Evolutionary conservation across 2,113 vertebrate genomes (phyloP).

Genomic region (Tetrao urogallus): DNA sequence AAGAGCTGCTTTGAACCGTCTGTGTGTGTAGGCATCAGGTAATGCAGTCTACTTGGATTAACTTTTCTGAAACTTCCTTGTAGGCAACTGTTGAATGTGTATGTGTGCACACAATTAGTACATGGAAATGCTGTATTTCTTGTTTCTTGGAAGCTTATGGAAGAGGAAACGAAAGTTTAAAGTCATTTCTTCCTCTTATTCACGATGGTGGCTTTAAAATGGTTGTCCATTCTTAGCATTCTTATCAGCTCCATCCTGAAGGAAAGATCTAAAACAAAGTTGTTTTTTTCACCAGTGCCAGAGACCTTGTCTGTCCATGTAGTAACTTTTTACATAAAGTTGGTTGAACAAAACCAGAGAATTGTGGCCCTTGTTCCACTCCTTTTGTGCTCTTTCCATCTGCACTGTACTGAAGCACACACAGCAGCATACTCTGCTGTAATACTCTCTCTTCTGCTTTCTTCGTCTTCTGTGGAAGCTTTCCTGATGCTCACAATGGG

Average conservation of each 20-base stretch:
- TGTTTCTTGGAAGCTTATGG: not conserved
- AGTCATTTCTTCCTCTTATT: not conserved
- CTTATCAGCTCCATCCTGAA: not conserved
- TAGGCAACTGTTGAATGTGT: not conserved
- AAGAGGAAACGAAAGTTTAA: not conserved
- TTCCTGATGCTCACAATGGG: not conserved
- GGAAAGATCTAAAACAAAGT: not conserved
- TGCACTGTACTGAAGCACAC: not conserved
- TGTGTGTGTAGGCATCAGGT: not conserved
- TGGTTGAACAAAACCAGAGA: not conserved
- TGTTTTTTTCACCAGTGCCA: not conserved
- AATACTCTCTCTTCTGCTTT: not conserved
- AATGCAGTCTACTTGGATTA: not conserved
- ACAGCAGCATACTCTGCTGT: not conserved
- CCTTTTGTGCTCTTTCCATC: not conserved
- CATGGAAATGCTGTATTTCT: not conserved
- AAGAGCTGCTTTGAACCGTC: not conserved
- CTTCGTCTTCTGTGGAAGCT: not conserved
- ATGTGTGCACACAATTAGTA: rapidly evolving
- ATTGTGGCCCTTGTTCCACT: not conserved
- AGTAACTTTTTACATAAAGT: not conserved
- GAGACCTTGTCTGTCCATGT: not conserved
- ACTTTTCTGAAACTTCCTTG: not conserved
- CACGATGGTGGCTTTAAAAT: not conserved
- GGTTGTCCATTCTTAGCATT: not conserved